These are phyloP conservation scores for Poecilia velifera DNA, from an alignment of 2,797 vertebrate species.

Conservation along the genomic window DNA sequence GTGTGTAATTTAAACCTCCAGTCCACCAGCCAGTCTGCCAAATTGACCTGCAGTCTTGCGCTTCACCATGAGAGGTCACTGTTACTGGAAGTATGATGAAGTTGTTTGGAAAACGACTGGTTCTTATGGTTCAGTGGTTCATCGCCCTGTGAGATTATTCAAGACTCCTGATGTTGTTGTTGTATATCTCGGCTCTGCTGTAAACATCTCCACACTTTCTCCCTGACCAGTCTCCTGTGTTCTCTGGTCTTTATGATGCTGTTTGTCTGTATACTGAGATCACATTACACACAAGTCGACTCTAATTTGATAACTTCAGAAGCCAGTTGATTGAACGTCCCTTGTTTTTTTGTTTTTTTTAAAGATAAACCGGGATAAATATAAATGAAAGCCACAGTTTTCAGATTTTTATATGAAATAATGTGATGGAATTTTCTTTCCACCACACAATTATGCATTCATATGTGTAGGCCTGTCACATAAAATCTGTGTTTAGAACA, in stretches of 20 bases:
- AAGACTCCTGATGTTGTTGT: neutral
- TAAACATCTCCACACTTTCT: neutral
- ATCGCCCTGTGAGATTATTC: neutral
- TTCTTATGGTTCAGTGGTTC: neutral
- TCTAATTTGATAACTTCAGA: neutral
- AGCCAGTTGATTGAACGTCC: neutral
- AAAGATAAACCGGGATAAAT: neutral
- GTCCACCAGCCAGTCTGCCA: neutral
- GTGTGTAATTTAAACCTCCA: neutral
- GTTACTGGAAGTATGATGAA: neutral
- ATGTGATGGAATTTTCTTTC: neutral
- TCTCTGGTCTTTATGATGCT: neutral
- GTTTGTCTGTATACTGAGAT: neutral
- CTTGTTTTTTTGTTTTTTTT: neutral
- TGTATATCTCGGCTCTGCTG: neutral
- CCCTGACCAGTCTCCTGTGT: neutral
- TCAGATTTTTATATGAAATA: neutral
- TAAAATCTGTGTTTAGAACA: neutral
- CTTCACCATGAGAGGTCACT: neutral
- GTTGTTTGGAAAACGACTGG: neutral
- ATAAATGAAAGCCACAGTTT: neutral
- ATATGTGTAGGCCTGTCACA: neutral
- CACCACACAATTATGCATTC: neutral
- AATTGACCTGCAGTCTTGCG: neutral
- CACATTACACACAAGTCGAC: neutral